Evolutionary conservation across 2,113 vertebrate species (phyloP).

Genomic region (Chloropsis cyanopogon): DNA sequence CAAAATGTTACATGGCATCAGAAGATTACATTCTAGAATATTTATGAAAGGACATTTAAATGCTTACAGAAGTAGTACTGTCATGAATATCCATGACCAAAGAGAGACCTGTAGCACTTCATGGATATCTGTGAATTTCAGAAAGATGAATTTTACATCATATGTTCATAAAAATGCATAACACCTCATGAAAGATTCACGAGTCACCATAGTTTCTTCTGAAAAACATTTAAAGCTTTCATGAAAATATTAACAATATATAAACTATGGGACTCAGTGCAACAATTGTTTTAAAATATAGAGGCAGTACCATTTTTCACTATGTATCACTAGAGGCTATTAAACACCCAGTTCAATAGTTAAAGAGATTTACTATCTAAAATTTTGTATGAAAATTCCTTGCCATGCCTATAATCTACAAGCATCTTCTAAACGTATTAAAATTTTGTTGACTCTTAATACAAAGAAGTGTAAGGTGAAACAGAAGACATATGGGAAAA

Average conservation of each 20-base stretch:
- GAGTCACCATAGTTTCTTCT: slow-evolving; percentile 4
- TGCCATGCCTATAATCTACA: background rate
- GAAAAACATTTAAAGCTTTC: slow-evolving; percentile 52
- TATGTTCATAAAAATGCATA: slow-evolving; percentile 46
- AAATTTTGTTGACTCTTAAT: background rate
- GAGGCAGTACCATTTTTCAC: background rate
- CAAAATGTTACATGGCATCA: slow-evolving; percentile 11
- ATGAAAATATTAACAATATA: slow-evolving; percentile 62
- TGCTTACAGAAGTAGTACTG: background rate
- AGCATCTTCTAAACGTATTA: background rate
- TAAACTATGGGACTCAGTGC: slow-evolving; percentile 8
- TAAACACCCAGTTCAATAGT: slow-evolving; percentile 7
- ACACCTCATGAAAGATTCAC: background rate
- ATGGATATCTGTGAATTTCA: slow-evolving; percentile 20
- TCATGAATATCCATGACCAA: slow-evolving; percentile 46
- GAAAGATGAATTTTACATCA: slow-evolving; percentile 41
- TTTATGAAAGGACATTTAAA: slow-evolving; percentile 32
- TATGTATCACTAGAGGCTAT: background rate
- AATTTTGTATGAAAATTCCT: background rate
- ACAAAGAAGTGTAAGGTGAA: background rate
- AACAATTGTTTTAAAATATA: slow-evolving; percentile 50
- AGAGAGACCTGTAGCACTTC: background rate
- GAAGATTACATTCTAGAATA: slow-evolving; percentile 11
- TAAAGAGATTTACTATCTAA: slow-evolving; percentile 6
- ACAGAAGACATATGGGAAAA: background rate